Evolutionary conservation across 2,888 invertebrate genomes (phyloP).

Genomic region (Cabera pusaria): DNA sequence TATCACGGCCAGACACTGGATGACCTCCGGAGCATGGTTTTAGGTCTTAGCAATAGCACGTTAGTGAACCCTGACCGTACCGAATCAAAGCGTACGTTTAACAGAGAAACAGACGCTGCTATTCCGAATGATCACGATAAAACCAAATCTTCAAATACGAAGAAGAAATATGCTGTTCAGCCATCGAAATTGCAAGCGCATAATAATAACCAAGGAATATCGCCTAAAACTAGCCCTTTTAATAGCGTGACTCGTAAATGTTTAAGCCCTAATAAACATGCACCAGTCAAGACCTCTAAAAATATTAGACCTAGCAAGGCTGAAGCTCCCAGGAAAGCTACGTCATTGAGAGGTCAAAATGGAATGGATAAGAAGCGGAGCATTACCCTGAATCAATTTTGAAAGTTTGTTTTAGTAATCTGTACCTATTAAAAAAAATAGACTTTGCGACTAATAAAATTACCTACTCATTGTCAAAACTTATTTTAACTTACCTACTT

Average conservation of each 20-base stretch:
- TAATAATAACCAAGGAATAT: conserved; percentile 29
- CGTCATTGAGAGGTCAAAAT: conserved; percentile 39
- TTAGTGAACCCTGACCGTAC: conserved; percentile 34
- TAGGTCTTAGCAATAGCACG: conserved; percentile 45
- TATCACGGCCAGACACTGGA: conserved; percentile 55
- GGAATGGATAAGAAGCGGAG: conserved; percentile 36
- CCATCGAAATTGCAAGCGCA: conserved; percentile 42
- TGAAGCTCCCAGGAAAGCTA: conserved; percentile 44
- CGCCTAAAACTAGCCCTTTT: conserved; percentile 1
- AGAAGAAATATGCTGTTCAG: conserved; percentile 35
- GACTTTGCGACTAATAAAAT: no score
- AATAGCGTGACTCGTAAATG: conserved; percentile 7
- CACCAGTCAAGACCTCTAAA: conserved; percentile 26
- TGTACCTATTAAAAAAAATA: no score
- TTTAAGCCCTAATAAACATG: conserved; percentile 27
- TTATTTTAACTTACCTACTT: no score
- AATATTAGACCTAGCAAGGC: conserved; percentile 38
- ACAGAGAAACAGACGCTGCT: conserved; percentile 34
- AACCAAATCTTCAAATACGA: conserved; percentile 32
- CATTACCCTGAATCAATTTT: no score
- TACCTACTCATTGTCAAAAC: no score
- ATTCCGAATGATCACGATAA: conserved; percentile 40
- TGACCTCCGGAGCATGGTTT: conserved; percentile 54
- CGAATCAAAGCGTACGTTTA: conserved; percentile 23
- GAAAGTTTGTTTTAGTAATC: no score